These are phyloP conservation scores for Nothobranchius furzeri DNA, from an alignment of 2,113 vertebrate species.

Conservation along the genomic window DNA sequence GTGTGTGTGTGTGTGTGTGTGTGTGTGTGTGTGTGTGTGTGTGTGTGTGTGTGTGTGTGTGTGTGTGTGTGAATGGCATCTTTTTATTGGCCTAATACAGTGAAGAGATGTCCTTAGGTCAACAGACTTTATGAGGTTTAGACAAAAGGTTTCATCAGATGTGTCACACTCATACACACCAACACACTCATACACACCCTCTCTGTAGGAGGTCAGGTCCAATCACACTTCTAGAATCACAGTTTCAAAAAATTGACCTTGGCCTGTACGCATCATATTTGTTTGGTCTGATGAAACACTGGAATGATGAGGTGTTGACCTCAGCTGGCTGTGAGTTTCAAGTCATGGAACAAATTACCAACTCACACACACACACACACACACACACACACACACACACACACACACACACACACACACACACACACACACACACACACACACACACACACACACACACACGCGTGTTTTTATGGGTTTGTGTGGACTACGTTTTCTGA, in stretches of 20 bases:
- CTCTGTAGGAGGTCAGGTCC: conserved; percentile 21
- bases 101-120: conserved; percentile 36
- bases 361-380: conserved; percentile 17
- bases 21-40: background rate
- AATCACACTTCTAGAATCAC: conserved; percentile 34
- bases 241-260: conserved; percentile 34
- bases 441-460: no score
- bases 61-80: conserved; percentile 1
- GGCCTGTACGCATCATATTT: conserved; percentile 12
- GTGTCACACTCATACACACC: conserved; percentile 12
- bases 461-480: no score
- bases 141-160: conserved; percentile 40
- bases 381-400: conserved; percentile 18
- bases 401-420: no score
- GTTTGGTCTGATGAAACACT: conserved; percentile 14
- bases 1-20: no score
- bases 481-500: no score
- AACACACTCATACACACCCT: background rate
- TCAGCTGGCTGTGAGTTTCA: conserved; percentile 14
- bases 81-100: conserved; percentile 18
- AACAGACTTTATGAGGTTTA: conserved; percentile 47
- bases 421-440: no score
- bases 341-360: conserved; percentile 19
- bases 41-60: background rate
- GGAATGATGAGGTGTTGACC: conserved; percentile 40